Base-by-base conservation (phyloP, 2,888 invertebrate species). In the Brachyopa scutellaris region DNA sequence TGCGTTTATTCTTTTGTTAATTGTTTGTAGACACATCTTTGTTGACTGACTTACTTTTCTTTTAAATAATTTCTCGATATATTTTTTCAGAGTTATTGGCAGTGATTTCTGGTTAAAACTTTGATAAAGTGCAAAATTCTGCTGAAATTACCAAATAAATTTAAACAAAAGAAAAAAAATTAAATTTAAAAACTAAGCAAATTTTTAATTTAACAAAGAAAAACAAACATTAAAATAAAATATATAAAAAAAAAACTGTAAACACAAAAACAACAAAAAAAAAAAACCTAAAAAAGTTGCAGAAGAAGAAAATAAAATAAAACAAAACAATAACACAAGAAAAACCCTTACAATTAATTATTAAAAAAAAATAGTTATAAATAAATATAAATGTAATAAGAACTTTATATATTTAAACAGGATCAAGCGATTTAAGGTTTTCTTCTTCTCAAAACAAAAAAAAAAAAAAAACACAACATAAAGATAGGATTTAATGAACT, bases 61-160 rank as follows among this genome's bases (percentile, higher is more conserved):
- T 13, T 36, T 36, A 19, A 23, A 66, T 59, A 66, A 73, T 51
- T 45, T 59, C 13, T 83, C 33, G 66, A 36, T 61, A 15, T 77
- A 67, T 80, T 70, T 69, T 70, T 90, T 85, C 89, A 90, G 89
- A 88, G 86, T 85, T 85, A 88, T 86, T 87, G 88, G 86, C 87
- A 89, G 86, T 89, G 88, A 87, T 85, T 85, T 85, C 86, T 84
- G 87, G 88, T 88, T 88, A 87, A 88, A 88, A 88, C 87, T 88
- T 88, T 89, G 87, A 88, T 87, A 88, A 89, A 87, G 80, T 87
- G 86, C 86, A 86, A 87, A 87, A 86, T 86, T 85, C 85, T 85
- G 86, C 84, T 85, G 85, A 85, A 85, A 84, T 84, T 84, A 85
- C 85, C 85, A 85, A 86, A 85, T 85, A 87, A 86, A 84, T 80